These are phyloP conservation scores for Galleria mellonella DNA, from an alignment of 1,140 invertebrate genomes.

Conservation along the genomic window DNA sequence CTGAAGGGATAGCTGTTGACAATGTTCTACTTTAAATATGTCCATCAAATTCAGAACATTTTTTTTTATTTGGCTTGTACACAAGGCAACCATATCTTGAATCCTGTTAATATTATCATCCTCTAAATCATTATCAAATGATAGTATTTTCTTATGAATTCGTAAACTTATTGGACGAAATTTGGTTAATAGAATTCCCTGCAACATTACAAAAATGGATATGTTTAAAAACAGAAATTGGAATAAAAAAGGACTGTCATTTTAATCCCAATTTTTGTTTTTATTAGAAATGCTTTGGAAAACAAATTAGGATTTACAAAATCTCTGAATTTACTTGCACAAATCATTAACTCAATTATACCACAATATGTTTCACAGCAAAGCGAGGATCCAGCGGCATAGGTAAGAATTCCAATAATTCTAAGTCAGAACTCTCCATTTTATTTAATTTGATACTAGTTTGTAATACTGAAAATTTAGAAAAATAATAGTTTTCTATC, in stretches of 20 bases:
- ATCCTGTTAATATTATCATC: constrained; percentile 23
- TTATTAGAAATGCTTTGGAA: too few species aligned
- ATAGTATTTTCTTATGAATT: constrained; percentile 29
- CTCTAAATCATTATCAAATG: constrained; percentile 7
- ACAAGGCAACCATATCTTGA: constrained; percentile 43
- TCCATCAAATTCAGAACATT: constrained; percentile 44
- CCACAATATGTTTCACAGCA: constrained; percentile 25
- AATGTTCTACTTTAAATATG: constrained; percentile 43
- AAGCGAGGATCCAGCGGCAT: constrained; percentile 12
- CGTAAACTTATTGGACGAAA: constrained; percentile 36
- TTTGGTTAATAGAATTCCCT: constrained; percentile 25
- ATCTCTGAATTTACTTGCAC: too few species aligned
- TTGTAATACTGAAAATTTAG: too few species aligned
- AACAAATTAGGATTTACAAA: too few species aligned
- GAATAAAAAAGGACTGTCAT: too few species aligned
- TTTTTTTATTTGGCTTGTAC: constrained; percentile 61
- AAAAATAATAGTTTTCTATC: too few species aligned
- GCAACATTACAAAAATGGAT: constrained; percentile 7
- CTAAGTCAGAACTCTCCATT: background rate
- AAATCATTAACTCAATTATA: constrained; percentile 5
- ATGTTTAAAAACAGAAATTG: too few species aligned
- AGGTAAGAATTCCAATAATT: constrained; percentile 8
- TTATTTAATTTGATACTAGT: too few species aligned
- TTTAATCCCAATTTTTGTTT: too few species aligned
- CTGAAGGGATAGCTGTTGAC: constrained; percentile 25